Evolutionary conservation across 2,888 invertebrate genomes (phyloP), one percentile per base, ranked within the genome.

Genomic region (Ganaspis brasiliensis): DNA sequence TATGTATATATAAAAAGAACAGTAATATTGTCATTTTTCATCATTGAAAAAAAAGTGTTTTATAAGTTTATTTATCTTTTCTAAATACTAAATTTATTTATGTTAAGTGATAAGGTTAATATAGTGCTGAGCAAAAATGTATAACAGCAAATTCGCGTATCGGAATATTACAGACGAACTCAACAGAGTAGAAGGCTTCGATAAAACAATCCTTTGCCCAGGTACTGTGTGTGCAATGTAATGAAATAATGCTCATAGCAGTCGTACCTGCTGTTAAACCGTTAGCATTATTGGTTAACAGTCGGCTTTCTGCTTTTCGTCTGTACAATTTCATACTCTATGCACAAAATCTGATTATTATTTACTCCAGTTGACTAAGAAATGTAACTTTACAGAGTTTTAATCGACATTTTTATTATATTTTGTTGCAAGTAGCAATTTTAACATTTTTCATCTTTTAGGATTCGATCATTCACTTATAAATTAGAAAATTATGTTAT

Each of bases 201-300:
- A 88, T 86, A 84, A 87, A 88, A 84, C 86, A 83, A 86, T 86
- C 84, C 86, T 88, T 88, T 87, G 82, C 82, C n/a, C 78, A 77
- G 74, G 72, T 74, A 79, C 75, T 80, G 81, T 80, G 83, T 78
- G 82, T 82, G 79, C 83, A 85, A 82, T 87, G 87, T 88, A 88
- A 87, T 82, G 85, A 86, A 86, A 86, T 88, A 85, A 87, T 86
- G 83, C 83, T 81, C 81, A 70, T 16, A 49, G 61, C 35, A 67
- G 21, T 45, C 9, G 67, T n/a, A 67, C 19, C 24, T 67, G 8
- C 24, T 9, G n/a, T 9, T 63, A 63, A 12, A 56, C 12, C 56
- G 24, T 24, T 56, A 37, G 16, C 8, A 59, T 14, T 63, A 63
- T 37, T 63, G 61, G 61, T 63, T 63, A 63, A 63, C 35, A 19